Evolutionary conservation across 2,113 vertebrate species (phyloP).

Genomic region (Chionis minor): DNA sequence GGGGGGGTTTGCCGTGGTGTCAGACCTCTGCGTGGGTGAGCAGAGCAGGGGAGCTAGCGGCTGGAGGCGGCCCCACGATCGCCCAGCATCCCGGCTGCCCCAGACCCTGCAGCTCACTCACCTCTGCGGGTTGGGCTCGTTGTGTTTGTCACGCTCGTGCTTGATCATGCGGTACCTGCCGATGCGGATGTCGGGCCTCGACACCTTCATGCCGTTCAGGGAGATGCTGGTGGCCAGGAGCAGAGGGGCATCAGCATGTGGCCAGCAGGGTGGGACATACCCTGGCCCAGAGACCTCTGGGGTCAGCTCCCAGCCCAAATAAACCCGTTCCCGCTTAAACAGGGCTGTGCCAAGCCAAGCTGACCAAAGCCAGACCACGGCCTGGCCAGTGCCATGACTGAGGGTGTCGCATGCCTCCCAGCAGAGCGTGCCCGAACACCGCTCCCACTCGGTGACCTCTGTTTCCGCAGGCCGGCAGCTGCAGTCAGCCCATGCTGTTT

Average conservation of each 20-base stretch:
- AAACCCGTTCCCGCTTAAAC: neutral
- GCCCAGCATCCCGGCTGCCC: fast-evolving
- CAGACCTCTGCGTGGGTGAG: neutral
- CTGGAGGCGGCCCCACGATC: fast-evolving
- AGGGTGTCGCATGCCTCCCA: neutral
- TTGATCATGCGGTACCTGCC: constrained; percentile 99
- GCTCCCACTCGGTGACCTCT: fast-evolving
- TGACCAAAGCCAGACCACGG: neutral
- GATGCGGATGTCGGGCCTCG: constrained; percentile 93
- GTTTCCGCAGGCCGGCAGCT: neutral
- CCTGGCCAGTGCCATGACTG: fast-evolving
- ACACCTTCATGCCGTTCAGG: constrained; percentile 98
- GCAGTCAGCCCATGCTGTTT: neutral
- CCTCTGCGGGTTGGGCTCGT: constrained; percentile 98
- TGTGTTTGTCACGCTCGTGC: constrained; percentile 98
- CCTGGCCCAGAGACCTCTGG: neutral
- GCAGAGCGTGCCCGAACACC: neutral
- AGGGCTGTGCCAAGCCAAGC: neutral
- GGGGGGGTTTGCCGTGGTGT: neutral
- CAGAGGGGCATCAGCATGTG: neutral
- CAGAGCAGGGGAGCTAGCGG: neutral
- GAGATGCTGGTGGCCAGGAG: constrained; percentile 85
- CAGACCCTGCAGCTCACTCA: constrained; percentile 73
- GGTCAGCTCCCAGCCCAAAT: neutral
- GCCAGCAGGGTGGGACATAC: neutral